Evolutionary conservation across 2,888 invertebrate genomes (phyloP).

Genomic region (Xestia rhomboidea): DNA sequence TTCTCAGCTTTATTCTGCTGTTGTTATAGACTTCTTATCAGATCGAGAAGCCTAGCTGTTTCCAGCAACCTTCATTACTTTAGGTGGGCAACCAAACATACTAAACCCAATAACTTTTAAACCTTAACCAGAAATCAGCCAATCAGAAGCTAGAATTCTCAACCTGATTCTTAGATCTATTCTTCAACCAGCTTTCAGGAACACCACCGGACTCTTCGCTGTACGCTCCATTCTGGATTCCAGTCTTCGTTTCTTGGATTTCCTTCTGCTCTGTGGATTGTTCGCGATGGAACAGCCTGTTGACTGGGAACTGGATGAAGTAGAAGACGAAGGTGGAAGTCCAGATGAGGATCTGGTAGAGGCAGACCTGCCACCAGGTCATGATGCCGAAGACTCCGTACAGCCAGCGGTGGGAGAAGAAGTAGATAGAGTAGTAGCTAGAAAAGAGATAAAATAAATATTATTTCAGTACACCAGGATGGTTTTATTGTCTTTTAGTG

Average conservation of each 20-base stretch:
- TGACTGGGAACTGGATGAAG: constrained; percentile 82
- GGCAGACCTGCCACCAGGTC: constrained; percentile 88
- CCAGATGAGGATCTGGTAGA: constrained; percentile 84
- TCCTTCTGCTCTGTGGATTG: constrained; percentile 40
- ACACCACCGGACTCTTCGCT: constrained; percentile 5
- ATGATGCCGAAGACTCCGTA: constrained; percentile 89
- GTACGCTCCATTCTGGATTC: constrained; percentile 35
- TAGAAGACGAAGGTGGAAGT: constrained; percentile 80
- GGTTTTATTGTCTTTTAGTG: neutral
- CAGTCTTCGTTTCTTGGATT: constrained; percentile 40
- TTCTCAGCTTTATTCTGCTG: neutral
- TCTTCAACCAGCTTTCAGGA: constrained; percentile 67
- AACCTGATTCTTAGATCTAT: constrained; percentile 69
- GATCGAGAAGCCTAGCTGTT: neutral
- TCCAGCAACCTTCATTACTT: neutral
- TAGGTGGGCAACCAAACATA: constrained; percentile 14
- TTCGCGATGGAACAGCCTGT: constrained; percentile 80
- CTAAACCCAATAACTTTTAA: neutral
- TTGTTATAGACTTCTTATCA: neutral
- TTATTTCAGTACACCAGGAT: neutral
- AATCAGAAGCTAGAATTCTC: constrained; percentile 81
- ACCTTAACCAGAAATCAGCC: neutral
- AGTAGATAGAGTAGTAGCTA: constrained; percentile 87
- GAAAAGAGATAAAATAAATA: constrained; percentile 58
- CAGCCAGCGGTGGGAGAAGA: constrained; percentile 86